A percentile compares a stretch with the other conserved stretches of the same genome.
Evolutionary conservation across 2,797 vertebrate genomes (phyloP).

Genomic region (Todus mexicanus): DNA sequence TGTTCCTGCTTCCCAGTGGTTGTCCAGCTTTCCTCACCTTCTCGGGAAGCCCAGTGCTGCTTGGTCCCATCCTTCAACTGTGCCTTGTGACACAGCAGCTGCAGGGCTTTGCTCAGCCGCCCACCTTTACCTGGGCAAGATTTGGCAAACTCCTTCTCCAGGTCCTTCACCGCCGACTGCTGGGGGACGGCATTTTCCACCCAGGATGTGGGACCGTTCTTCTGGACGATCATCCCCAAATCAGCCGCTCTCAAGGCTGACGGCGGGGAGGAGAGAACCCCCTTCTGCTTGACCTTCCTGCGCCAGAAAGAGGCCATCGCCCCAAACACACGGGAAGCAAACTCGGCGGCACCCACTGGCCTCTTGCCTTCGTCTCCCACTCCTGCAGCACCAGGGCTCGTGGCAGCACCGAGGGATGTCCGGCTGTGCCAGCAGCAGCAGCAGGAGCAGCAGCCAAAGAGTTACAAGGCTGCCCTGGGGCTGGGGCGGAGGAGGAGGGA

Average conservation of each 20-base stretch:
- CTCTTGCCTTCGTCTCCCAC: background rate
- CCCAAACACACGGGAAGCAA: background rate
- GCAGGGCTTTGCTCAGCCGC: background rate
- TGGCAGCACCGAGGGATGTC: background rate
- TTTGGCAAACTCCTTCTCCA: background rate
- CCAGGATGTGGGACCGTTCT: background rate
- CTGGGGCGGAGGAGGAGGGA: background rate
- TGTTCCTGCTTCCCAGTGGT: background rate
- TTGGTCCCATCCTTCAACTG: background rate
- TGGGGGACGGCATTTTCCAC: background rate
- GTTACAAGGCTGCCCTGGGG: background rate
- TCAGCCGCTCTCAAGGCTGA: fast-evolving
- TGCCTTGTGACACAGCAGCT: fast-evolving
- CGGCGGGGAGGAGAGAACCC: fast-evolving
- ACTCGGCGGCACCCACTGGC: background rate
- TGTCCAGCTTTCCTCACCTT: background rate
- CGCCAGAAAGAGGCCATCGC: background rate
- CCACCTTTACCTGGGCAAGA: background rate
- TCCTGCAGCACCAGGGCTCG: fast-evolving
- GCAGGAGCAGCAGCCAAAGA: background rate
- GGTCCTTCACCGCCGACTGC: background rate
- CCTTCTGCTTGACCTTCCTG: background rate
- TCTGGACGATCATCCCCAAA: background rate
- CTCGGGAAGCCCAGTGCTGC: background rate
- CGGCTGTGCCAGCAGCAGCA: background rate